Conservation (phyloP, 2,797 vertebrate species). For the Loriculus beryllinus region DNA sequence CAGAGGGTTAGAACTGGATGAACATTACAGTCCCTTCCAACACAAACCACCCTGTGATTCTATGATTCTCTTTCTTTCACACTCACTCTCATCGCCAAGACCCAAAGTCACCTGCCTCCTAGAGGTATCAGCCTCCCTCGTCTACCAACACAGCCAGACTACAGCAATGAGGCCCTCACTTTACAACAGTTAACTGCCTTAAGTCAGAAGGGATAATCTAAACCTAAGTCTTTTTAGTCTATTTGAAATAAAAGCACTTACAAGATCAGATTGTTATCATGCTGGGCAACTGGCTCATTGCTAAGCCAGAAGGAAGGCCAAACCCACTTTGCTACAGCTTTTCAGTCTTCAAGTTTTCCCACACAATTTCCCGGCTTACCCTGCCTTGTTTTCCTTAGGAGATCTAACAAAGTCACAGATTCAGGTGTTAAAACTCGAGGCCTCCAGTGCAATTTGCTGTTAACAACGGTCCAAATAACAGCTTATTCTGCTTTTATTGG, state of each 20-base stretch:
- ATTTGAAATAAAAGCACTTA: background rate
- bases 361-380: background rate
- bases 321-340: background rate
- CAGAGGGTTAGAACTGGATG: background rate
- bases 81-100: background rate
- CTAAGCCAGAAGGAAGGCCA: background rate
- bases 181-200: background rate
- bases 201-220: background rate
- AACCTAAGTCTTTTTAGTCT: background rate
- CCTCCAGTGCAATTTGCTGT: background rate
- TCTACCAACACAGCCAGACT: background rate
- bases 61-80: background rate
- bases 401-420: background rate
- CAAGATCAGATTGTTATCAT: background rate
- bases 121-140: fast-evolving
- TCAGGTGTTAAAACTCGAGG: background rate
- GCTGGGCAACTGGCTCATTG: background rate
- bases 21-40: background rate
- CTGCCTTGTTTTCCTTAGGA: background rate
- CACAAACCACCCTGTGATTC: background rate
- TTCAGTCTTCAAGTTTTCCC: background rate
- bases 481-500: background rate
- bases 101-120: background rate
- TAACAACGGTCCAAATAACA: background rate
- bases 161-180: background rate